phyloP scores from a whole-genome alignment of 2,797 vertebrate species.

The Harpagifer antarcticus region DNA sequence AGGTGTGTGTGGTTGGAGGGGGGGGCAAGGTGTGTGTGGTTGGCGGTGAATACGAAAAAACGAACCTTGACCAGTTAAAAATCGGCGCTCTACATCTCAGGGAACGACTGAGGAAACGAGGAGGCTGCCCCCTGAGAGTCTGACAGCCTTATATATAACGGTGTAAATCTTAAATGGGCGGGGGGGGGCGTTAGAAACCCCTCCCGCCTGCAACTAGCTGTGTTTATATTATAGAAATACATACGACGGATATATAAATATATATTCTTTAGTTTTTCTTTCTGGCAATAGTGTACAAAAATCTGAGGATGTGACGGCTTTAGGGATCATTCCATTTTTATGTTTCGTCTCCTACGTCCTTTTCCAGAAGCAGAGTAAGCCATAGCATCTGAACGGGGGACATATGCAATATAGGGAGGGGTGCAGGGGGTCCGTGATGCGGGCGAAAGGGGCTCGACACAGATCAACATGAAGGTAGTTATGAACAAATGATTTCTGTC shows the following conservation, averaged over 20 bases:
- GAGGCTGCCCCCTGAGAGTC: conserved; percentile 84
- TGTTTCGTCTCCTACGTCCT: conserved; percentile 35
- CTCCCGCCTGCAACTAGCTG: conserved; percentile 84
- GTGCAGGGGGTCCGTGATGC: conserved; percentile 42
- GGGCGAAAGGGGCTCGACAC: conserved; percentile 52
- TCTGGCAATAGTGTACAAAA: conserved; percentile 82
- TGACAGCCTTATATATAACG: conserved; percentile 78
- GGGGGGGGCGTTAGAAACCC: conserved; percentile 57
- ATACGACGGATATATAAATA: conserved; percentile 82
- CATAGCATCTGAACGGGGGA: conserved; percentile 58
- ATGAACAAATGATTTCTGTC: conserved; percentile 73
- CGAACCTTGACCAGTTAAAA: conserved; percentile 78
- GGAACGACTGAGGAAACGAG: conserved; percentile 92
- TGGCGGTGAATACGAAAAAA: conserved; percentile 72
- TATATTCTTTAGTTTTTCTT: conserved; percentile 76
- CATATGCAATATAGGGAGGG: conserved; percentile 67
- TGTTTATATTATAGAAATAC: conserved; percentile 86
- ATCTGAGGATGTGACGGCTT: conserved; percentile 75
- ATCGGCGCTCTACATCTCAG: conserved; percentile 97
- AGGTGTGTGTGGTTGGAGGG: too few relatives aligned
- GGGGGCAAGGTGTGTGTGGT: conserved; percentile 38
- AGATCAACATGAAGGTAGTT: conserved; percentile 64
- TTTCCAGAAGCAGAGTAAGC: conserved; percentile 57
- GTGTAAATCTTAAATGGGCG: conserved; percentile 72
- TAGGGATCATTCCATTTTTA: conserved; percentile 78